A percentile compares a stretch with the other conserved stretches of the same genome.
phyloP scores from a whole-genome alignment of 2,113 vertebrate genomes.

The Isichthys henryi region DNA sequence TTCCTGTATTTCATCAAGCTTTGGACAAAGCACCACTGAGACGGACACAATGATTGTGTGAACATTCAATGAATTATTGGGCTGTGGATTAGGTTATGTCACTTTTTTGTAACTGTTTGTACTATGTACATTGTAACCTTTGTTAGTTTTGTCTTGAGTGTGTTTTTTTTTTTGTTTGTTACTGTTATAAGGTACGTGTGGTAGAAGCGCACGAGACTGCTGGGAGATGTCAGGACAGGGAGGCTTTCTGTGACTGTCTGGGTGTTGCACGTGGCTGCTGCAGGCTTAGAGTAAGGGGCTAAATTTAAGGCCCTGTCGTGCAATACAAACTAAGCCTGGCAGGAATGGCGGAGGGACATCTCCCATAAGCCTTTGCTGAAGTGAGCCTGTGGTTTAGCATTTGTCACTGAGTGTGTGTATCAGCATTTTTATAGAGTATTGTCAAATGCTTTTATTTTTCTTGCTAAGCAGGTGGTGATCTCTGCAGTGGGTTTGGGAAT shows the following conservation, averaged over 20 bases:
- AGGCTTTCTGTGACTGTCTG: neutral
- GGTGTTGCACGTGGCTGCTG: neutral
- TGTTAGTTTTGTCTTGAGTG: neutral
- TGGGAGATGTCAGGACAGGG: slow-evolving; percentile 8
- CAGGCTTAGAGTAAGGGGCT: neutral
- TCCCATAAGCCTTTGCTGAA: slow-evolving; percentile 57
- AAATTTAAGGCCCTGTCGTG: slow-evolving; percentile 2
- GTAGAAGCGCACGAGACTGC: slow-evolving; percentile 17
- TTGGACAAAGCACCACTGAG: neutral
- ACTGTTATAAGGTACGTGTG: slow-evolving; percentile 37
- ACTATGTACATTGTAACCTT: slow-evolving; percentile 17
- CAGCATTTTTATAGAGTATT: slow-evolving; percentile 20
- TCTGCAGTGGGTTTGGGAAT: slow-evolving; percentile 33
- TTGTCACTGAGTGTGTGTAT: slow-evolving; percentile 23
- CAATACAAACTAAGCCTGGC: slow-evolving; percentile 18
- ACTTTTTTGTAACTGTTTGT: slow-evolving; percentile 27
- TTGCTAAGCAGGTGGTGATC: slow-evolving; percentile 19
- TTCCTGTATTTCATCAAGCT: neutral
- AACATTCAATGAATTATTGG: neutral
- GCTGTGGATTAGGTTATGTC: slow-evolving; percentile 2
- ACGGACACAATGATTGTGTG: neutral
- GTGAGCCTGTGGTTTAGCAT: slow-evolving; percentile 46
- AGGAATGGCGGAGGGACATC: slow-evolving; percentile 13
- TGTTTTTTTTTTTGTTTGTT: slow-evolving; percentile 19
- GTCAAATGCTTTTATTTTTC: neutral